These are phyloP conservation scores for Eumeta japonica DNA, from an alignment of 1,140 invertebrate genomes.

Conservation along the genomic window DNA sequence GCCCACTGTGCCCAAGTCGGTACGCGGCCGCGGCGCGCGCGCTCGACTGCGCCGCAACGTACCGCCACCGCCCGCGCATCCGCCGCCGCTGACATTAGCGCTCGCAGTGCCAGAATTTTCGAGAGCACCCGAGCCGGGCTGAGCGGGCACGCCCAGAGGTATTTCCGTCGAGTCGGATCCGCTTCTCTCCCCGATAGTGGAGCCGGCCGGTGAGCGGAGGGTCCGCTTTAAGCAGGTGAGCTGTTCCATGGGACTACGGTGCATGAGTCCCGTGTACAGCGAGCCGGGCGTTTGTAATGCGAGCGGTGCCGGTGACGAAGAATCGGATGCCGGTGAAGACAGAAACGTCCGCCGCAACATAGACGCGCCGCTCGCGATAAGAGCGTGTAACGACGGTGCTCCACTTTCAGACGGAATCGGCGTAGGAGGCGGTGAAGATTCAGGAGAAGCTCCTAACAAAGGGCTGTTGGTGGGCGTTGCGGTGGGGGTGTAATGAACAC, in stretches of 20 bases:
- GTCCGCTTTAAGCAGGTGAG: slow-evolving; percentile 69
- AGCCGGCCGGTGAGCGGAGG: slow-evolving; percentile 47
- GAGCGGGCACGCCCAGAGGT: slow-evolving; percentile 54
- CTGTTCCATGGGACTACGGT: slow-evolving; percentile 73
- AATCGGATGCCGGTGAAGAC: slow-evolving; percentile 47
- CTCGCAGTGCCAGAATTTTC: slow-evolving; percentile 36
- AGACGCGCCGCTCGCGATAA: slow-evolving; percentile 72
- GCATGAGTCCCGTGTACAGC: slow-evolving; percentile 56
- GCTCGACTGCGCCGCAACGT: slow-evolving; percentile 40
- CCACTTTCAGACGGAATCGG: slow-evolving; percentile 67
- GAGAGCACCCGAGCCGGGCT: slow-evolving; percentile 58
- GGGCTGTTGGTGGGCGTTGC: slow-evolving; percentile 59
- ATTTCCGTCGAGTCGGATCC: slow-evolving; percentile 30
- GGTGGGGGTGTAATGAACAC: slow-evolving; percentile 47
- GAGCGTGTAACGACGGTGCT: slow-evolving; percentile 62
- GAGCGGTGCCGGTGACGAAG: slow-evolving; percentile 54
- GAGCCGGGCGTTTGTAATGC: slow-evolving; percentile 61
- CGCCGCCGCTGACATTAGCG: slow-evolving; percentile 41
- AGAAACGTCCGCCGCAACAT: slow-evolving; percentile 64
- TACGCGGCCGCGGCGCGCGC: slow-evolving; percentile 42
- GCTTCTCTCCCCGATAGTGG: slow-evolving; percentile 23
- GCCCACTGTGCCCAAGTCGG: slow-evolving; percentile 63
- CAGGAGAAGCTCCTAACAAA: slow-evolving; percentile 54
- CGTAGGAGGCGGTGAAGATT: slow-evolving; percentile 76
- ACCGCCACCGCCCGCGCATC: slow-evolving; percentile 42